Percentiles rank a stretch among this genome's conserved stretches.
These are phyloP conservation scores for Cephalotes varians DNA, from an alignment of 2,888 invertebrate genomes.

Conservation along the genomic window DNA sequence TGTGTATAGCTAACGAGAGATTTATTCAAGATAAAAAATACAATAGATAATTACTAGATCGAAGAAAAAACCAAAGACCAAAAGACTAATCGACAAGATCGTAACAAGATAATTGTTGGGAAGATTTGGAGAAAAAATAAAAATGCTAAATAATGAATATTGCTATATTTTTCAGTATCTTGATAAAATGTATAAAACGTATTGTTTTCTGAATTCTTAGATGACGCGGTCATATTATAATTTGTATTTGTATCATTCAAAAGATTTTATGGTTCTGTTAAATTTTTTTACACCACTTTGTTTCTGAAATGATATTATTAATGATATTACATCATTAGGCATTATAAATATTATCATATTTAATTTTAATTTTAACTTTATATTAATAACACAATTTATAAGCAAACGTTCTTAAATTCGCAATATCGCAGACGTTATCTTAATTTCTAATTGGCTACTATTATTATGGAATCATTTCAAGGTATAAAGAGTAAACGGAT, in stretches of 20 bases:
- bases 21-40: not conserved
- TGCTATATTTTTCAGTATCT: not conserved
- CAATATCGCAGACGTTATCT: not conserved
- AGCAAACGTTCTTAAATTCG: not conserved
- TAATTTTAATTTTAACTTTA: not conserved
- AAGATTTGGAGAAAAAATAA: not conserved
- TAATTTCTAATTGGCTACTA: not conserved
- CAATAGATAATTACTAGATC: slow-evolving; percentile 54
- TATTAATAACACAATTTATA: not conserved
- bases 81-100: slow-evolving; percentile 43
- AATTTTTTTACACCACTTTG: not conserved
- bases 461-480: not conserved
- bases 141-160: not conserved
- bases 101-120: not conserved
- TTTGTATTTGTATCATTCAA: not conserved
- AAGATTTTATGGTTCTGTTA: not conserved
- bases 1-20: not conserved
- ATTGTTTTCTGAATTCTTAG: not conserved
- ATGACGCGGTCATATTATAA: not conserved
- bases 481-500: not conserved
- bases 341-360: not conserved
- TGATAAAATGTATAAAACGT: not conserved
- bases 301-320: not conserved
- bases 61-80: slow-evolving; percentile 55
- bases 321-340: not conserved